Evolutionary conservation across 2,888 invertebrate genomes (phyloP).

Genomic region (Acrobasis repandana): DNA sequence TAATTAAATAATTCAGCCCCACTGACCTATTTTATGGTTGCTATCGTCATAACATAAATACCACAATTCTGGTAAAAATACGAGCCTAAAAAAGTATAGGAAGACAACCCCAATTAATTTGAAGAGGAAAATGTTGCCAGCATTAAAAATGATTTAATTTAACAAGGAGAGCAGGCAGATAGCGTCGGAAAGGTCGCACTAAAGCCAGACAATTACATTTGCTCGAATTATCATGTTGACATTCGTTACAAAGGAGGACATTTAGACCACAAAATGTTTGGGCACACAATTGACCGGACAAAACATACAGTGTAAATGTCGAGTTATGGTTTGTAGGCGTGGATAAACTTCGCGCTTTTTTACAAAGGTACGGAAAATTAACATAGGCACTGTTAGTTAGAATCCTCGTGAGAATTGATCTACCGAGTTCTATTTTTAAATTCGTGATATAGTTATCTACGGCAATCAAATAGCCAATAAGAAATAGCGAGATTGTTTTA

Average conservation of each 20-base stretch:
- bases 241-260: conserved; percentile 27
- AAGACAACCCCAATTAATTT: conserved; percentile 15
- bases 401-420: conserved; percentile 3
- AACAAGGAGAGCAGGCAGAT: conserved; percentile 17
- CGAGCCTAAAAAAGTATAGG: conserved; percentile 13
- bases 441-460: not conserved
- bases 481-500: too few species aligned
- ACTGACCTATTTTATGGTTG: not conserved
- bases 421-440: not conserved
- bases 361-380: not conserved
- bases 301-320: conserved; percentile 15
- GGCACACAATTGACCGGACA: conserved; percentile 19
- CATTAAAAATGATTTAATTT: conserved; percentile 22
- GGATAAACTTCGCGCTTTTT: not conserved
- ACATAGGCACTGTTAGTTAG: not conserved
- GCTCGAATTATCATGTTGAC: conserved; percentile 28
- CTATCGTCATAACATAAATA: not conserved
- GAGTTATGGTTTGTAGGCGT: conserved; percentile 13
- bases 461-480: too few species aligned
- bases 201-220: conserved; percentile 25
- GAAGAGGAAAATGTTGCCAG: conserved; percentile 17
- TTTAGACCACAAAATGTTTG: conserved; percentile 24
- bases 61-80: conserved; percentile 12
- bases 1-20: not conserved
- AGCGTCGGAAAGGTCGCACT: conserved; percentile 24